phyloP scores from a whole-genome alignment of 2,888 invertebrate species.

The Tiphia femorata region DNA sequence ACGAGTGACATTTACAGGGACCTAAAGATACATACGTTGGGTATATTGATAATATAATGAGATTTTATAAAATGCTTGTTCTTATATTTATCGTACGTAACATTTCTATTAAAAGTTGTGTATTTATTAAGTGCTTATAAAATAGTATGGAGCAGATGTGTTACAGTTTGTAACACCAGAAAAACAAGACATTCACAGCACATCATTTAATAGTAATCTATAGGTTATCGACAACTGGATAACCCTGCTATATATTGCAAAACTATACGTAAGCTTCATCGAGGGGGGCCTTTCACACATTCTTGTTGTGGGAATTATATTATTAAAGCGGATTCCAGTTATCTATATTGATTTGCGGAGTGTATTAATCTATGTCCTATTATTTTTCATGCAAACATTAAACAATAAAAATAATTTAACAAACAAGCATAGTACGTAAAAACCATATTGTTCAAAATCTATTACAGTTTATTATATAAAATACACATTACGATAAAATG shows the following conservation, averaged over 20 bases:
- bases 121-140: conserved; percentile 5
- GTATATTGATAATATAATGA: too few species aligned
- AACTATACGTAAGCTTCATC: conserved; percentile 37
- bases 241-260: conserved; percentile 43
- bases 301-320: conserved; percentile 14
- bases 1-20: too few species aligned
- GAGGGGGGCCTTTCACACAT: conserved; percentile 39
- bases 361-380: too few species aligned
- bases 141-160: conserved; percentile 22
- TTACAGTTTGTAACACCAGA: conserved; percentile 17
- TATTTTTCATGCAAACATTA: too few species aligned
- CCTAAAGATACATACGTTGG: too few species aligned
- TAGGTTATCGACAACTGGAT: conserved; percentile 53
- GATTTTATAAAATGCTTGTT: background rate
- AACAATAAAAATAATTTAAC: too few species aligned
- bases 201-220: conserved; percentile 30
- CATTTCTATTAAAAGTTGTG: conserved; percentile 1
- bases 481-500: too few species aligned
- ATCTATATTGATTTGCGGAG: too few species aligned
- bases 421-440: too few species aligned
- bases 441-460: too few species aligned
- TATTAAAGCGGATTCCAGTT: conserved; percentile 2
- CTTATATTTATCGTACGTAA: background rate
- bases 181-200: conserved; percentile 14
- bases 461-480: conserved; percentile 5